phyloP scores from a whole-genome alignment of 2,113 vertebrate genomes.

The Ictidomys tridecemlineatus region DNA sequence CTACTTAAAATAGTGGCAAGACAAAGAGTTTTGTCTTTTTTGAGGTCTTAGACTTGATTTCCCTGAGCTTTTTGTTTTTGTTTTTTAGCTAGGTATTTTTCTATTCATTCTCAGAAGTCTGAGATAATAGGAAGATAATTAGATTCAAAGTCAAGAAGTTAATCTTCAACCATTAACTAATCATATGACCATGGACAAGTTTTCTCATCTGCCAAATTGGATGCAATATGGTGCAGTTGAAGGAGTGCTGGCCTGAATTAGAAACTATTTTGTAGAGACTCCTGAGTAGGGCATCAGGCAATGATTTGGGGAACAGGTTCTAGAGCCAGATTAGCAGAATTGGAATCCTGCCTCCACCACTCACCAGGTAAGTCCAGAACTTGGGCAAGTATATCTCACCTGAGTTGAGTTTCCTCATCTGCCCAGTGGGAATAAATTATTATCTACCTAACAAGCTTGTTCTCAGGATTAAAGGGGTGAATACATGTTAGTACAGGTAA shows the following conservation, averaged over 20 bases:
- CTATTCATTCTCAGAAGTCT: constrained; percentile 27
- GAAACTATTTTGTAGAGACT: not conserved
- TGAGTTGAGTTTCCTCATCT: not conserved
- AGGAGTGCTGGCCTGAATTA: not conserved
- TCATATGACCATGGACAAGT: not conserved
- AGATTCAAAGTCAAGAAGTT: constrained; percentile 20
- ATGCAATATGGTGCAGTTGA: too few species aligned
- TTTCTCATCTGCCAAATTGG: not conserved
- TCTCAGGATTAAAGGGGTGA: not conserved
- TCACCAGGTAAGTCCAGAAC: not conserved
- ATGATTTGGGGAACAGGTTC: not conserved
- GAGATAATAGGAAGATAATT: constrained; percentile 31
- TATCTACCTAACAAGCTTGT: not conserved
- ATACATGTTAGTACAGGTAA: not conserved
- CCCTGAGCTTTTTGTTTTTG: constrained; percentile 51
- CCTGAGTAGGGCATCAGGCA: accelerated
- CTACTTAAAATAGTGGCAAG: not conserved
- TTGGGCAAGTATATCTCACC: not conserved
- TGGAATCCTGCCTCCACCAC: not conserved
- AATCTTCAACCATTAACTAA: not conserved
- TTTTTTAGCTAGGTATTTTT: not conserved
- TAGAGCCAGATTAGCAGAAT: not conserved
- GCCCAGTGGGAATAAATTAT: not conserved
- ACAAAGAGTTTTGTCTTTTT: not conserved
- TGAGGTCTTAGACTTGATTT: constrained; percentile 54